phyloP scores from a whole-genome alignment of 2,888 invertebrate genomes.

The Hybos culiciformis region DNA sequence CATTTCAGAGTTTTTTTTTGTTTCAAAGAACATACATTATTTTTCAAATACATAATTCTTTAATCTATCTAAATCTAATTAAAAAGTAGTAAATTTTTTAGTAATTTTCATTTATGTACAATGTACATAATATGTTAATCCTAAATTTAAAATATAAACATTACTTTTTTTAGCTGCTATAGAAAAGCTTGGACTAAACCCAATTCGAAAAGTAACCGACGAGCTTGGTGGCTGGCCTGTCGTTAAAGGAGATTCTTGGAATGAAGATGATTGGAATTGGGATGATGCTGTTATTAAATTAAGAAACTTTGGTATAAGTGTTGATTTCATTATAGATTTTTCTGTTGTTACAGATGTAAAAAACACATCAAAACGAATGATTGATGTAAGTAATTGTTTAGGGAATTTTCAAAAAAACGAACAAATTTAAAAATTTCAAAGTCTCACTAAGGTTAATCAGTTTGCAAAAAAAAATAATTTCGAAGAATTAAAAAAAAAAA shows the following conservation, averaged over 20 bases:
- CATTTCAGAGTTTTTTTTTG: background rate
- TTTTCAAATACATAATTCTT: too few relatives aligned
- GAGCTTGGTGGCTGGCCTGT: constrained; percentile 88
- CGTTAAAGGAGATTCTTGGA: constrained; percentile 64
- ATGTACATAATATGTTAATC: too few relatives aligned
- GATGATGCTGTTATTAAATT: constrained; percentile 69
- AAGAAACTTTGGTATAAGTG: constrained; percentile 66
- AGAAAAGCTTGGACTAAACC: constrained; percentile 60
- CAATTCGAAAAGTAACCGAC: constrained; percentile 55
- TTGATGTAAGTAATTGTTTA: constrained; percentile 50
- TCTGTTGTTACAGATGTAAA: constrained; percentile 80
- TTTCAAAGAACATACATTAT: too few relatives aligned
- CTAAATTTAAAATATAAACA: too few relatives aligned
- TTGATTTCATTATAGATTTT: constrained; percentile 82
- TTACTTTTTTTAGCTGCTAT: constrained; percentile 51
- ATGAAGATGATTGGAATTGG: constrained; percentile 62
- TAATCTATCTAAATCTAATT: too few relatives aligned
- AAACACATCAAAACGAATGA: constrained; percentile 69
- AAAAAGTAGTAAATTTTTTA: too few relatives aligned
- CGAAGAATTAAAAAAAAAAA: too few relatives aligned
- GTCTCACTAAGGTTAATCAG: too few relatives aligned
- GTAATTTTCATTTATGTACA: too few relatives aligned
- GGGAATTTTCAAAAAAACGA: background rate
- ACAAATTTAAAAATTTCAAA: background rate
- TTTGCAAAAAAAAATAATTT: too few relatives aligned